A percentile compares a stretch with the other conserved stretches of the same genome.
These are phyloP conservation scores for Fundulus diaphanus DNA, from an alignment of 2,797 vertebrate species.

Conservation along the genomic window DNA sequence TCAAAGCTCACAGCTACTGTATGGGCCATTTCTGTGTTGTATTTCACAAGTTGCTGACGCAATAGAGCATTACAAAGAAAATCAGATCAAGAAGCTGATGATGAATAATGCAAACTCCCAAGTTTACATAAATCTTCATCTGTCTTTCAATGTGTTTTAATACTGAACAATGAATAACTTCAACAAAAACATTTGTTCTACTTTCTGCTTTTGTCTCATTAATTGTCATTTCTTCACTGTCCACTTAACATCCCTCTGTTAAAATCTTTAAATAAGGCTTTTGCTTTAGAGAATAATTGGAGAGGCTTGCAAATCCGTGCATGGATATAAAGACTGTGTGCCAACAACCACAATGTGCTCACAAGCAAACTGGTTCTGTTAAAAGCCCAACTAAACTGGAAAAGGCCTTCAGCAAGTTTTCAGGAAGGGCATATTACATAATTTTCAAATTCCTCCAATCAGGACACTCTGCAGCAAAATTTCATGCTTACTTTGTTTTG, in stretches of 20 bases:
- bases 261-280: conserved; percentile 3
- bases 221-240: not conserved
- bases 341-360: conserved; percentile 24
- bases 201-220: not conserved
- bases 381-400: conserved; percentile 63
- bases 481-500: not conserved
- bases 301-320: conserved; percentile 52
- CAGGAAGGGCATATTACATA: not conserved
- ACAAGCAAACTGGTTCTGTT: conserved; percentile 19
- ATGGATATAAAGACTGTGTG: conserved; percentile 30
- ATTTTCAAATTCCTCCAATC: conserved; percentile 13
- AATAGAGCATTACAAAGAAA: not conserved
- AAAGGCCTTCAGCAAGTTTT: conserved; percentile 6
- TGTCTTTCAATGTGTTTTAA: not conserved
- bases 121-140: not conserved
- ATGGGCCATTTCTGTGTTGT: not conserved
- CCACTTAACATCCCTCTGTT: not conserved
- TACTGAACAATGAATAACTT: not conserved
- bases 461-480: conserved; percentile 8
- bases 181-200: not conserved
- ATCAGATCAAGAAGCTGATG: not conserved
- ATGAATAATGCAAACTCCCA: not conserved
- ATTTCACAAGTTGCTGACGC: not conserved
- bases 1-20: not conserved
- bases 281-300: conserved; percentile 11